Base-by-base conservation (phyloP, 2,888 invertebrate species). In the Eretmocerus hayati region DNA sequence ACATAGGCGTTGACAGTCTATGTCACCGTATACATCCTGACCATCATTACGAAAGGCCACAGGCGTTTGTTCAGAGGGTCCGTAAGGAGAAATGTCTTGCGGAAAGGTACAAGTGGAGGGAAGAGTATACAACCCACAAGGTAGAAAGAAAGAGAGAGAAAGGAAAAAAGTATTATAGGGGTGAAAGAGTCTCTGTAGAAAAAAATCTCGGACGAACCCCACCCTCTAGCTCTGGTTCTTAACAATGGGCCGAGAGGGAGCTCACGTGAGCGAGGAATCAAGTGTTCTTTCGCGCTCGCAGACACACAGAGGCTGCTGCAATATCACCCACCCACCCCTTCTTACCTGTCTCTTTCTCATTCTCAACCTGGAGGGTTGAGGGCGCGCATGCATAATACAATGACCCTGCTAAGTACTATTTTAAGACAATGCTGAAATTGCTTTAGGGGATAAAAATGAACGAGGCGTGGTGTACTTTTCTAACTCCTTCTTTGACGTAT, bases 401-500 rank as follows among this genome's bases (percentile, higher is more conserved):
- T 71, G 71, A 71, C 71, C 71, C 69, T 67, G 71, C 68, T 71
- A 71, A 71, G 71, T 71, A 71, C 71, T 71, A 71, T 71, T 71
- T 71, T 71, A 71, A 71, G 71, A 71, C 71, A 71, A 71, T 71
- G 71, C 70, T 71, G 67, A 71, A 71, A 71, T 71, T 71, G 71
- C 71, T 71, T 71, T 71, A 71, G 71, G 71, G 71, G 70, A 71
- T 71, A 71, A 71, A 71, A 71, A 71, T 71, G 71, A 70, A 54
- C 49, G 49, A 52, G 50, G 46, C 44, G 67, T 68, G 69, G 69
- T 69, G 65, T 70, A 69, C 68, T 70, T 69, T 69, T 69, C 66
- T 67, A 66, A 63, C 65, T 63, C 60, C 63, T 62, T 62, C 66
- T 46, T 46, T 46, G 40, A 41, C 45, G 32, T 44, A 30, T 44